Percentiles rank a stretch among this genome's conserved stretches.
phyloP scores from a whole-genome alignment of 2,888 invertebrate genomes.

The Trypoxylon attenuatum region DNA sequence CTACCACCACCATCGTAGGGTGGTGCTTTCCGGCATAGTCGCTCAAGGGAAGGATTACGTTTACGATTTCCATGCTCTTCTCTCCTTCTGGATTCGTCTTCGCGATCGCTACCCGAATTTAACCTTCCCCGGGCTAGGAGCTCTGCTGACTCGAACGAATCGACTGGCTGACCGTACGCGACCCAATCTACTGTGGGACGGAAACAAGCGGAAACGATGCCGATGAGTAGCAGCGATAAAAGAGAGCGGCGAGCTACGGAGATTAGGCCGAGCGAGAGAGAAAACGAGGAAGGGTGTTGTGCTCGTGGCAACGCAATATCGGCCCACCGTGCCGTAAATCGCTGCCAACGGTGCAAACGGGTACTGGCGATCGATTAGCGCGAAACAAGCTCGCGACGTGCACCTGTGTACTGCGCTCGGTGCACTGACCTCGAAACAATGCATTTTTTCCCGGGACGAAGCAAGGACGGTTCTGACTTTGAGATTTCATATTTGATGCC shows the following conservation, averaged over 20 bases:
- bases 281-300: too few species aligned
- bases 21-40: not conserved
- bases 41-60: not conserved
- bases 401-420: slow-evolving; percentile 13
- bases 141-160: not conserved
- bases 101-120: not conserved
- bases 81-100: not conserved
- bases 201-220: not conserved
- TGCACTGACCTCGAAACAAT: slow-evolving; percentile 27
- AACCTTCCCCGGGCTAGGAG: not conserved
- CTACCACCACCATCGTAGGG: too few species aligned
- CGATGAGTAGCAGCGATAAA: too few species aligned
- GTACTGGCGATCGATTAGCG: slow-evolving; percentile 8
- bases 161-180: too few species aligned
- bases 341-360: too few species aligned
- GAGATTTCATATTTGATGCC: too few species aligned
- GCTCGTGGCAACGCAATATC: too few species aligned
- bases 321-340: too few species aligned
- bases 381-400: not conserved
- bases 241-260: too few species aligned
- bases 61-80: not conserved
- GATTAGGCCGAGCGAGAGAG: too few species aligned
- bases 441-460: slow-evolving; percentile 12
- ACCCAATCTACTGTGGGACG: not conserved
- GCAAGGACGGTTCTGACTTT: too few species aligned